Evolutionary conservation across 2,888 invertebrate genomes (phyloP).

Genomic region (Scaptomyza cyrtandrae): DNA sequence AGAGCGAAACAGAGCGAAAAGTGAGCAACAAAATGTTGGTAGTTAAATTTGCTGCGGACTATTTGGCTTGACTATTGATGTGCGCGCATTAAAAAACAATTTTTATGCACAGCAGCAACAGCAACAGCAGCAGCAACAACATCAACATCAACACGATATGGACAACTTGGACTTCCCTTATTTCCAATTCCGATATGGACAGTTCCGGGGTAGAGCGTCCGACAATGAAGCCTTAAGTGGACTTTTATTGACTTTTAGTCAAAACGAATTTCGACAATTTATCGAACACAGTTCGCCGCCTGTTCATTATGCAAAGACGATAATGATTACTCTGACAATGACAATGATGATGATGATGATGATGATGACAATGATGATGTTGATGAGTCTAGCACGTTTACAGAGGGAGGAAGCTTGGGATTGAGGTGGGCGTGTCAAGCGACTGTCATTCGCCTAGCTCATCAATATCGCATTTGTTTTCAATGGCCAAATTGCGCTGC

Average conservation of each 20-base stretch:
- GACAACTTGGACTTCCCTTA: slow-evolving; percentile 31
- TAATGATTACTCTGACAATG: slow-evolving; percentile 24
- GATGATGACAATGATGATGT: slow-evolving; percentile 22
- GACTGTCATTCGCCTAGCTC: slow-evolving; percentile 71
- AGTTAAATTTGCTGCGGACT: slow-evolving; percentile 77
- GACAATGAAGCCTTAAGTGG: slow-evolving; percentile 79
- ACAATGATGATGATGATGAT: slow-evolving; percentile 24
- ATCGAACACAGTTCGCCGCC: slow-evolving; percentile 70
- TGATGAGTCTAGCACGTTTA: slow-evolving; percentile 42
- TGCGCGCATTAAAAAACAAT: slow-evolving; percentile 79
- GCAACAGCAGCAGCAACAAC: slow-evolving; percentile 32
- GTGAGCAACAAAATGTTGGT: slow-evolving; percentile 64
- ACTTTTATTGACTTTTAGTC: slow-evolving; percentile 80
- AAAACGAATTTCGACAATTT: slow-evolving; percentile 79
- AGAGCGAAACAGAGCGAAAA: slow-evolving; percentile 51
- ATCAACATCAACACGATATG: slow-evolving; percentile 36
- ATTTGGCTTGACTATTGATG: slow-evolving; percentile 80
- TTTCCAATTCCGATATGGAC: slow-evolving; percentile 25
- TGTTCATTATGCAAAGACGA: slow-evolving; percentile 71
- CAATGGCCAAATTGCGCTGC: slow-evolving; percentile 47
- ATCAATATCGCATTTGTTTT: slow-evolving; percentile 78
- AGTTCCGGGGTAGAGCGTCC: slow-evolving; percentile 46
- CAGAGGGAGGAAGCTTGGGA: not conserved
- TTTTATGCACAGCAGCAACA: slow-evolving; percentile 64
- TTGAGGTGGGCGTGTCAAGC: slow-evolving; percentile 55